These are phyloP conservation scores for Drosophila ficusphila DNA, from an alignment of 1,140 invertebrate genomes.

Conservation along the genomic window DNA sequence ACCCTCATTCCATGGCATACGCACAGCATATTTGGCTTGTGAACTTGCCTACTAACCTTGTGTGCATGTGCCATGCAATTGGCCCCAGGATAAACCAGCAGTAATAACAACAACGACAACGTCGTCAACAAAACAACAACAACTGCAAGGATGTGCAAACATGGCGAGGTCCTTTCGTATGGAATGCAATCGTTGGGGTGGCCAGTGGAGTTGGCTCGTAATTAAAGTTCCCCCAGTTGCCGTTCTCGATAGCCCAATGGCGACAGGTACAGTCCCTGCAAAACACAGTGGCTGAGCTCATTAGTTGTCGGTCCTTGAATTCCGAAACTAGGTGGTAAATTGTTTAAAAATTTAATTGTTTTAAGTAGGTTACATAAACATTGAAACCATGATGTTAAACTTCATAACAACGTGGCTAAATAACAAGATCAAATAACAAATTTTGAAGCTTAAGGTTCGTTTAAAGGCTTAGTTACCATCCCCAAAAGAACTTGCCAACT, in stretches of 20 bases:
- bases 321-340: no score
- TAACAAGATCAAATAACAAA: no score
- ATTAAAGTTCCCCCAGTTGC: constrained; percentile 25
- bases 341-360: not conserved
- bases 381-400: no score
- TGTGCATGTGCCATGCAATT: constrained; percentile 61
- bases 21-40: constrained; percentile 61
- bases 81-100: constrained; percentile 36
- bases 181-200: not conserved
- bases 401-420: no score
- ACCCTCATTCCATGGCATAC: constrained; percentile 42
- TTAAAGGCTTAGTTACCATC: not conserved
- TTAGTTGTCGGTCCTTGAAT: no score
- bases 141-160: constrained; percentile 50
- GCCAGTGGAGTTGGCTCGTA: constrained; percentile 24
- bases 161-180: constrained; percentile 24
- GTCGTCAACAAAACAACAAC: not conserved
- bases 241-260: not conserved
- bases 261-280: constrained; percentile 1
- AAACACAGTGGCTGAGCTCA: not conserved
- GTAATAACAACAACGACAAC: constrained; percentile 26
- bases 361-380: no score
- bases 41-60: constrained; percentile 66
- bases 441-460: not conserved
- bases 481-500: not conserved